A percentile compares a stretch with the other conserved stretches of the same genome.
These are phyloP conservation scores for Corapipo altera DNA, from an alignment of 2,113 vertebrate genomes.

Conservation along the genomic window DNA sequence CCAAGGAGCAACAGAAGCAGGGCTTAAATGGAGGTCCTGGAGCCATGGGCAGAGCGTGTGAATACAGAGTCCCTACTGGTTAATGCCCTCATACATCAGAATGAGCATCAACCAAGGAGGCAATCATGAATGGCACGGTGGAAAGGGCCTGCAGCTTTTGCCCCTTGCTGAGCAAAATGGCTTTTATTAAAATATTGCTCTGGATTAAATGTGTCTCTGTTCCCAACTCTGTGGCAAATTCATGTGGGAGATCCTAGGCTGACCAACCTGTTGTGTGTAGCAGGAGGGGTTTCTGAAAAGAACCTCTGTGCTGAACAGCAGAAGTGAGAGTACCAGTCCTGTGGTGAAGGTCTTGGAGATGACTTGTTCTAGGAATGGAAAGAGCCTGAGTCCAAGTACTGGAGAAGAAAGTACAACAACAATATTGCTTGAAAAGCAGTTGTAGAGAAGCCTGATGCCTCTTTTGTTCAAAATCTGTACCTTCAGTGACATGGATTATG, in stretches of 20 bases:
- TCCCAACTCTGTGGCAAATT: background rate
- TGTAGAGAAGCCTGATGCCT: background rate
- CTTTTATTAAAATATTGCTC: background rate
- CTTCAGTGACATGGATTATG: background rate
- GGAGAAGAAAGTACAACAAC: background rate
- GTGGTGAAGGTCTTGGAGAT: background rate
- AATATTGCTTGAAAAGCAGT: background rate
- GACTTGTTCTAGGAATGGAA: background rate
- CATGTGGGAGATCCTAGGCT: background rate
- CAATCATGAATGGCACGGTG: background rate
- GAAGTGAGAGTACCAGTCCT: background rate
- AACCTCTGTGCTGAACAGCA: fast-evolving
- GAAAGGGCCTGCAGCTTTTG: background rate
- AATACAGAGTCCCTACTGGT: background rate
- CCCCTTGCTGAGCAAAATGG: background rate
- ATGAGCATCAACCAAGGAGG: background rate
- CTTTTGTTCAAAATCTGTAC: background rate
- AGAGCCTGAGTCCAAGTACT: background rate
- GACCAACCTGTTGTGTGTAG: background rate
- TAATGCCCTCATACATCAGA: background rate
- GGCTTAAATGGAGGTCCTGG: background rate
- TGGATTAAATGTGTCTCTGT: background rate
- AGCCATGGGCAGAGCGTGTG: background rate
- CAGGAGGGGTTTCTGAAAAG: background rate
- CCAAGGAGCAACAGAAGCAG: background rate